Evolutionary conservation across 2,113 vertebrate genomes (phyloP).

Genomic region (Leptosomus discolor): DNA sequence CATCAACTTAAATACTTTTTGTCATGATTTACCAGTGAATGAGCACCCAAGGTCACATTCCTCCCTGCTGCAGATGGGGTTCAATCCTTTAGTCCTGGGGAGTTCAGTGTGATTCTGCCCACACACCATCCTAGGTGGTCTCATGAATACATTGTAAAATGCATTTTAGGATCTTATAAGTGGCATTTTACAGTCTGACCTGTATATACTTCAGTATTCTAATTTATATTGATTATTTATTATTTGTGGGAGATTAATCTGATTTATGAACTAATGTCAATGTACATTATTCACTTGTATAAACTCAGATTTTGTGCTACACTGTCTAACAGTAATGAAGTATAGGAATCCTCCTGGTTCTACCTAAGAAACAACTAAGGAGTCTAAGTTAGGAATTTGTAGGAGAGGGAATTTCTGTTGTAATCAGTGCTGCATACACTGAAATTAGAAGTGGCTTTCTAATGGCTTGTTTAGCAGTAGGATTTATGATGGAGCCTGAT

Average conservation of each 20-base stretch:
- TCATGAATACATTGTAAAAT: neutral
- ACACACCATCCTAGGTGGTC: neutral
- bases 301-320: neutral
- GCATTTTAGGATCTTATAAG: neutral
- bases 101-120: neutral
- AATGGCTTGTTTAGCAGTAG: neutral
- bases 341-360: neutral
- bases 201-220: neutral
- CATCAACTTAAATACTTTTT: neutral
- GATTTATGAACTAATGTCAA: neutral
- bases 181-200: neutral
- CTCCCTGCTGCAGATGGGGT: neutral
- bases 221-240: rapidly evolving
- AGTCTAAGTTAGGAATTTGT: neutral
- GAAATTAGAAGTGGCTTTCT: neutral
- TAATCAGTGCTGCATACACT: neutral
- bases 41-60: neutral
- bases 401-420: neutral
- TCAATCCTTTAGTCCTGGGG: neutral
- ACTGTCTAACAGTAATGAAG: neutral
- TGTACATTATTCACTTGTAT: neutral
- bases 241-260: neutral
- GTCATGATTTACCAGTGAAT: neutral
- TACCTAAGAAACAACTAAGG: neutral
- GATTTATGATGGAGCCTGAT: neutral